phyloP scores from a whole-genome alignment of 2,888 invertebrate species.

The Callinectes sapidus region DNA sequence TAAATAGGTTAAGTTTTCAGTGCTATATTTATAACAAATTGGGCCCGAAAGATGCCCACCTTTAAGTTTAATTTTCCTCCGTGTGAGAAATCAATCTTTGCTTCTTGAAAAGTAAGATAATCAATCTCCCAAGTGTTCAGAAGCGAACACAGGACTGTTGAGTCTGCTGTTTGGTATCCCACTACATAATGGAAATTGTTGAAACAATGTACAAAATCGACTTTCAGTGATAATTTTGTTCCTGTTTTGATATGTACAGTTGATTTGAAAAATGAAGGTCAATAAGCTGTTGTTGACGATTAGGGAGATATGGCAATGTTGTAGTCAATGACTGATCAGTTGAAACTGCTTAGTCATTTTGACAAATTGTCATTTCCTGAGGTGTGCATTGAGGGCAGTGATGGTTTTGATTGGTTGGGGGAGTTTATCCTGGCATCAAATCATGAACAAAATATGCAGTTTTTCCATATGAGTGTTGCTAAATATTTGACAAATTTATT shows the following conservation, averaged over 20 bases:
- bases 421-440: neutral
- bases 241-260: constrained; percentile 35
- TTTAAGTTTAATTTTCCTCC: neutral
- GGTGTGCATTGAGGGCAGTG: constrained; percentile 16
- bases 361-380: neutral
- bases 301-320: neutral
- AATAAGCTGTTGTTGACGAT: constrained; percentile 15
- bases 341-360: neutral
- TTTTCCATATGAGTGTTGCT: constrained; percentile 6
- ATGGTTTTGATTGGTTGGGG: neutral
- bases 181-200: neutral
- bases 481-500: neutral
- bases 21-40: constrained; percentile 26
- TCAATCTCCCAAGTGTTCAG: constrained; percentile 14
- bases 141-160: constrained; percentile 16
- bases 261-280: neutral
- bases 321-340: neutral
- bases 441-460: constrained; percentile 27
- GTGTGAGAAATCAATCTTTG: neutral
- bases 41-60: neutral
- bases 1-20: constrained; percentile 33
- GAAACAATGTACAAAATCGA: constrained; percentile 32
- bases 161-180: constrained; percentile 9
- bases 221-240: constrained; percentile 32
- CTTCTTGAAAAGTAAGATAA: neutral